Evolutionary conservation across 1,140 invertebrate genomes (phyloP).

Genomic region (Drosophila trapezifrons): DNA sequence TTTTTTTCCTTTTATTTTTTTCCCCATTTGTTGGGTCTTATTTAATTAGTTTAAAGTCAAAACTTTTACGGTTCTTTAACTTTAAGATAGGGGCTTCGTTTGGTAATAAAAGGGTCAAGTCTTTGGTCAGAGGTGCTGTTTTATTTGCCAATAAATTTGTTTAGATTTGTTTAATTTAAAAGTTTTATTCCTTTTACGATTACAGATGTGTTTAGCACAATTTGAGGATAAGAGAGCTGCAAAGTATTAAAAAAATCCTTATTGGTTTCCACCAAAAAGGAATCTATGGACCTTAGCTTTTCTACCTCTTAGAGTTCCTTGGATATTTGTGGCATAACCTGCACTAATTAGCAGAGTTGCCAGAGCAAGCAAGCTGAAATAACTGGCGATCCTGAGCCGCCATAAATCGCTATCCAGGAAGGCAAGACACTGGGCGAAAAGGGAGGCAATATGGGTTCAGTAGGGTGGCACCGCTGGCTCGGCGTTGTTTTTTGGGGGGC

Average conservation of each 20-base stretch:
- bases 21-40: constrained; percentile 14
- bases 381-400: constrained; percentile 16
- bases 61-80: neutral
- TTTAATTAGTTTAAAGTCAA: constrained; percentile 21
- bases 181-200: too few relatives aligned
- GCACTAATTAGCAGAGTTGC: constrained; percentile 5
- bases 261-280: too few relatives aligned
- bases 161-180: neutral
- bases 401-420: constrained; percentile 24
- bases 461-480: constrained; percentile 21
- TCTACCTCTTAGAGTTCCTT: neutral
- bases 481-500: constrained; percentile 5
- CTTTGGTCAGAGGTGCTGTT: neutral
- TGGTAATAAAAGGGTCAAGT: neutral
- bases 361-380: neutral
- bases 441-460: constrained; percentile 34
- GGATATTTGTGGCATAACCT: neutral
- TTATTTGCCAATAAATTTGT: neutral
- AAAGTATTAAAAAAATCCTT: neutral
- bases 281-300: neutral
- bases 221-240: neutral
- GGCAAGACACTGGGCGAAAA: constrained; percentile 5
- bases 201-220: too few relatives aligned
- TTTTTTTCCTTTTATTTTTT: constrained; percentile 32
- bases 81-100: too few relatives aligned